Base-by-base conservation (phyloP, 2,797 vertebrate species). In the Melanotaenia parkinsoni region DNA sequence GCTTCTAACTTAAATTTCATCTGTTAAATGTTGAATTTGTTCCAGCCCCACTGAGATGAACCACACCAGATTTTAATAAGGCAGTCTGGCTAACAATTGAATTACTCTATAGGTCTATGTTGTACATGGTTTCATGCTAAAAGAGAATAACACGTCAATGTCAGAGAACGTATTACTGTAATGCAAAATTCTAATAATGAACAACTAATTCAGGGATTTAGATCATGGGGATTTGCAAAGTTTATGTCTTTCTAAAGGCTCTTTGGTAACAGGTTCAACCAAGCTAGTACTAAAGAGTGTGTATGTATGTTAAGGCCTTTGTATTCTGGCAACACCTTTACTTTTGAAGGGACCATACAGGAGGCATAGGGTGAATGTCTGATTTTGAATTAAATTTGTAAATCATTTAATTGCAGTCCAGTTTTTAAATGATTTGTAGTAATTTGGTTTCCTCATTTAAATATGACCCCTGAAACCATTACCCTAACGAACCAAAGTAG, bases 241-340 rank as follows among this genome's bases (percentile, higher is more conserved):
- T 80, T 79, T 74, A 63, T 57, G 24, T 72, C 57, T 50, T 63
- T 51, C 13, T 60, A 5, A 43, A 32, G 24, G 56, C 38, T 67
- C 63, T 60, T 58, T 12, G 40, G 67, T 10, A 70, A 69, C 83
- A 87, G 47, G 80, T 54, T 72, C 18, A 47, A 79, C 68, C 68
- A 83, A 63, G 76, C 72, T 59, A 47, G 4, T 28, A 57, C 62
- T 11, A 47, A 28, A 60, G 40, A 43, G 58, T 58, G 26, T 75
- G 58, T 66, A 38, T 59, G 32, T 50, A 32, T 26, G 28, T 35
- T 24, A 4, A 24, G 12, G 22, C 8, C 33, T 66, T 53, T 35
- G 26, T 74, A 35, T 72, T 50, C 40, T 56, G 22, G 58, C 60
- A 30, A 64, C 56, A 74, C 18, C 32, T 32, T 35, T 28, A 14